These are phyloP conservation scores for Thysanoteuthis rhombus DNA, from an alignment of 2,888 invertebrate genomes.

Conservation along the genomic window DNA sequence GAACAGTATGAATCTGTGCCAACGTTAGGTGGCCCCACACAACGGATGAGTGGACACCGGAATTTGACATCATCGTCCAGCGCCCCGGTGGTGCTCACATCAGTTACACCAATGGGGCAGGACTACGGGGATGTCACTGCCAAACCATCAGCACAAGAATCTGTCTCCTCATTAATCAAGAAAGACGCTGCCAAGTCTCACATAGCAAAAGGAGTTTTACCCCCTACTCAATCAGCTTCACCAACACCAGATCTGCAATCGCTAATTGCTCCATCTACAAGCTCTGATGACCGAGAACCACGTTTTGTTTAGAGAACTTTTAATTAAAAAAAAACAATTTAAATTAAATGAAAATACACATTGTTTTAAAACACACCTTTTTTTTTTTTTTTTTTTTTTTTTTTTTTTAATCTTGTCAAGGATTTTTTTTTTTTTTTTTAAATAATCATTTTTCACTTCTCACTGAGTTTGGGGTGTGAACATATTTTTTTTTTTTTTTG, in stretches of 20 bases:
- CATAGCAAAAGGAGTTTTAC: background rate
- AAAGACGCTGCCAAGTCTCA: background rate
- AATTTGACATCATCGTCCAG: background rate
- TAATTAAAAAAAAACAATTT: background rate
- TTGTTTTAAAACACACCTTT: background rate
- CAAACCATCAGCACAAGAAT: background rate
- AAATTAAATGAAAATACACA: background rate
- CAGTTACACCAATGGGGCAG: background rate
- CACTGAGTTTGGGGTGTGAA: no score
- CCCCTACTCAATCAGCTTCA: background rate
- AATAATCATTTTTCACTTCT: no score
- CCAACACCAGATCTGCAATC: background rate
- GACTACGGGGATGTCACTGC: background rate
- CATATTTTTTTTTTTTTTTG: no score
- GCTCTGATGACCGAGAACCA: slow-evolving; percentile 23
- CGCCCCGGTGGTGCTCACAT: background rate
- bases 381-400: background rate
- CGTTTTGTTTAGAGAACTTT: slow-evolving; percentile 18
- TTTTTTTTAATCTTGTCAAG: background rate
- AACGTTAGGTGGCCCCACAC: background rate
- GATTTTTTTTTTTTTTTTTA: background rate
- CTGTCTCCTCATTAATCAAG: background rate
- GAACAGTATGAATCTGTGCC: background rate
- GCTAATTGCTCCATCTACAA: background rate
- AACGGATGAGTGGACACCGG: background rate